A percentile compares a stretch with the other conserved stretches of the same genome.
These are phyloP conservation scores for Pangasianodon hypophthalmus DNA, from an alignment of 2,113 vertebrate species.

Conservation along the genomic window DNA sequence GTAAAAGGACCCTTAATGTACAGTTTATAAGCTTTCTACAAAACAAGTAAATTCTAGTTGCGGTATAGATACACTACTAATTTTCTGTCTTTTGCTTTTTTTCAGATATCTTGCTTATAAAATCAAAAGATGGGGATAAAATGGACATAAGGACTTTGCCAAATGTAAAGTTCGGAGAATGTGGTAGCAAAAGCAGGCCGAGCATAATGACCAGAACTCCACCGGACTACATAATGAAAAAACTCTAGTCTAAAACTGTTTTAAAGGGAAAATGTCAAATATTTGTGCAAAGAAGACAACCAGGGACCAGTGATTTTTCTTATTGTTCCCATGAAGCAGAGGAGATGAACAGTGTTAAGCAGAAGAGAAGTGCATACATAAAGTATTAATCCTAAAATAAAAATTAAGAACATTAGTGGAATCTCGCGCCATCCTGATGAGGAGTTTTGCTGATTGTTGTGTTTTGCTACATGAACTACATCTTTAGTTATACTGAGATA, in stretches of 20 bases:
- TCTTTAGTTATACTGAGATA: background rate
- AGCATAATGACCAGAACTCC: background rate
- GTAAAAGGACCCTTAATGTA: background rate
- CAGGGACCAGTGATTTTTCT: conserved; percentile 66
- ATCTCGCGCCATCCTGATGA: conserved; percentile 54
- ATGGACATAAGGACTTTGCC: background rate
- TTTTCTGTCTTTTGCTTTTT: background rate
- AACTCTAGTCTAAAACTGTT: conserved; percentile 47
- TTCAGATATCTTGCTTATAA: conserved; percentile 18
- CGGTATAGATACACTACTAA: background rate
- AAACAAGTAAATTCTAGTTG: background rate
- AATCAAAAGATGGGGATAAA: background rate
- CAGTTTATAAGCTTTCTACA: background rate
- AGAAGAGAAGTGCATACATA: conserved; percentile 23
- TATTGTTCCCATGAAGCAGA: conserved; percentile 50
- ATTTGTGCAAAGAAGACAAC: conserved; percentile 5
- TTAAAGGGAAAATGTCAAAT: conserved; percentile 28
- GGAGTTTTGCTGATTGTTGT: conserved; percentile 7
- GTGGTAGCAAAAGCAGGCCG: background rate
- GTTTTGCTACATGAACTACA: conserved; percentile 49
- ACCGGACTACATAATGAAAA: conserved; percentile 49
- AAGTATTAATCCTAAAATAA: conserved; percentile 36
- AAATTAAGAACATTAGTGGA: conserved; percentile 61
- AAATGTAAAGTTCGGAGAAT: background rate
- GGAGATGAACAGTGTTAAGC: conserved; percentile 35